These are phyloP conservation scores for Aythya baeri DNA, from an alignment of 2,113 vertebrate species.

Conservation along the genomic window DNA sequence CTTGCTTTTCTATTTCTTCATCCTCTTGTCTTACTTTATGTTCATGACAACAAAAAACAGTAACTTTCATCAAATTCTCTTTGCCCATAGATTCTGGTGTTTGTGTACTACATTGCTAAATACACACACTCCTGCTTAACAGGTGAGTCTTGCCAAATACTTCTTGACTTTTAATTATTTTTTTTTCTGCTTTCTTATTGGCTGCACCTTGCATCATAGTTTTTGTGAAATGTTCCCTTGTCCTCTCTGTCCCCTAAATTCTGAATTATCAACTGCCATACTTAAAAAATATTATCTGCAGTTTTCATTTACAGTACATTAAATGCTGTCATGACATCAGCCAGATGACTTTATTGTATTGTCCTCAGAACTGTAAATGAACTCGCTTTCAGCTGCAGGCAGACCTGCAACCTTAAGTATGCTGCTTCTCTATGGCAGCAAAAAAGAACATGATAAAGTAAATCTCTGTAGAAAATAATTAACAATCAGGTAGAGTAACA, in stretches of 20 bases:
- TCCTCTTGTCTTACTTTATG: neutral
- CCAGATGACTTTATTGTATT: neutral
- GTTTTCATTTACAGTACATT: slow-evolving; percentile 27
- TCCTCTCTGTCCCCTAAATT: neutral
- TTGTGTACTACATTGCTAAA: neutral
- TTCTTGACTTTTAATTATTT: neutral
- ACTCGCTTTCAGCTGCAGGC: neutral
- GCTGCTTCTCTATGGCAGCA: neutral
- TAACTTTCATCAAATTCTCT: neutral
- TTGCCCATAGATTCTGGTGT: neutral
- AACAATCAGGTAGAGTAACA: neutral
- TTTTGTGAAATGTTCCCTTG: neutral
- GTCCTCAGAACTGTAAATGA: neutral
- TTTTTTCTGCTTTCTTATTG: neutral
- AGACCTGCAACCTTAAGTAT: neutral
- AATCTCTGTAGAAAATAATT: neutral
- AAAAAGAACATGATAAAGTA: neutral
- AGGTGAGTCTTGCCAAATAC: neutral
- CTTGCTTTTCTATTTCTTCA: neutral
- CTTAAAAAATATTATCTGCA: neutral
- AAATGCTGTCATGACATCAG: neutral
- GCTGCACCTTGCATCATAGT: neutral
- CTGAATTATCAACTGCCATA: neutral
- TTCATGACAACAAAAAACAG: neutral
- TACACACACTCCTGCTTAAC: neutral